phyloP scores from a whole-genome alignment of 1,140 invertebrate genomes.

The Drosophila sechellia region DNA sequence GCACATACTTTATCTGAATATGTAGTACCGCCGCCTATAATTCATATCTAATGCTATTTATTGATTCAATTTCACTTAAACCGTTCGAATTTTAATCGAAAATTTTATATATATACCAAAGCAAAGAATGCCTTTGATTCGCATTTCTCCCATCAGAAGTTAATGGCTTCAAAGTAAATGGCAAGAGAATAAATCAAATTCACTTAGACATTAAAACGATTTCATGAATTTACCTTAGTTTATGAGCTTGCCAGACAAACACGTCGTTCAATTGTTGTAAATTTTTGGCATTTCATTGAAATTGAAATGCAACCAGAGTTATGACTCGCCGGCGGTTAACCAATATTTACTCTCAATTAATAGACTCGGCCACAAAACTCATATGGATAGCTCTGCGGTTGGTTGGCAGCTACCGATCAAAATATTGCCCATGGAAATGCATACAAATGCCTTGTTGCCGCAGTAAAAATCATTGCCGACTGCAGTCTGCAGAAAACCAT shows the following conservation, averaged over 20 bases:
- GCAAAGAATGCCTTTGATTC: background rate
- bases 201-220: background rate
- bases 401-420: conserved; percentile 63
- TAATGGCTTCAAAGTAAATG: no score
- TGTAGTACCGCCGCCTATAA: no score
- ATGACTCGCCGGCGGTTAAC: conserved; percentile 53
- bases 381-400: conserved; percentile 32
- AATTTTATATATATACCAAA: background rate
- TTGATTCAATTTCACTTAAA: no score
- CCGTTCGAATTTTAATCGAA: background rate
- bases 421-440: conserved; percentile 69
- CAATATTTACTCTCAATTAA: conserved; percentile 80
- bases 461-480: conserved; percentile 56
- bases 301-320: conserved; percentile 19
- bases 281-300: conserved; percentile 12
- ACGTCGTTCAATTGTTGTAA: background rate
- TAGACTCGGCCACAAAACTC: conserved; percentile 59
- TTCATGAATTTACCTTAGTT: background rate
- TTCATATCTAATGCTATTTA: no score
- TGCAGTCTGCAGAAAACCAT: conserved; percentile 25
- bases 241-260: background rate
- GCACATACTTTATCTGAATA: background rate
- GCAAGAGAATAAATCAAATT: no score
- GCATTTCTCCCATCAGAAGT: no score
- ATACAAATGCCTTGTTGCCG: conserved; percentile 39